These are phyloP conservation scores for Coelinius sp. DNA, from an alignment of 2,888 invertebrate species.

Conservation along the genomic window DNA sequence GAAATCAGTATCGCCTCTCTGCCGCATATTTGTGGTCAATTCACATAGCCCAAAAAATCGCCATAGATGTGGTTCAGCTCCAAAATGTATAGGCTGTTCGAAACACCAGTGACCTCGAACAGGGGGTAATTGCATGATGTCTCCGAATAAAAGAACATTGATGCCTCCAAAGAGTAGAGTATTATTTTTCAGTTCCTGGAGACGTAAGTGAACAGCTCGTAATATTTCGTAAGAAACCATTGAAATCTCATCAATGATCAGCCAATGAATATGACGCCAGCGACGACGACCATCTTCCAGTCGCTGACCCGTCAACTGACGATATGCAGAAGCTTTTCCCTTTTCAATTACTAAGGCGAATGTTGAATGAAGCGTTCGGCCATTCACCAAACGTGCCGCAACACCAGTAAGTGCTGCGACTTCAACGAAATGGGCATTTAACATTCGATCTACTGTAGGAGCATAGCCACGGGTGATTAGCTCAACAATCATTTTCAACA, in stretches of 20 bases:
- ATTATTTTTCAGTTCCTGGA: slow-evolving; percentile 46
- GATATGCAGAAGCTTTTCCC: slow-evolving; percentile 39
- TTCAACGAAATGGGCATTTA: slow-evolving; percentile 42
- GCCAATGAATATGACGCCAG: slow-evolving; percentile 48
- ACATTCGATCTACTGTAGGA: slow-evolving; percentile 26
- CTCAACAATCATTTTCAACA: slow-evolving; percentile 54
- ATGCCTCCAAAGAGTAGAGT: slow-evolving; percentile 46
- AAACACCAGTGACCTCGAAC: slow-evolving; percentile 55
- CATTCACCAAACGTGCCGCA: slow-evolving; percentile 50
- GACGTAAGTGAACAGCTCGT: slow-evolving; percentile 39
- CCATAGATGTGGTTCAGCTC: slow-evolving; percentile 51
- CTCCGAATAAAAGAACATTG: slow-evolving; percentile 49
- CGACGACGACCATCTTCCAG: slow-evolving; percentile 42
- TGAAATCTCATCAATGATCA: slow-evolving; percentile 56
- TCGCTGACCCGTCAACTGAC: slow-evolving; percentile 42
- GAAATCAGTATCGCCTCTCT: slow-evolving; percentile 51
- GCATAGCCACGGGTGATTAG: slow-evolving; percentile 50
- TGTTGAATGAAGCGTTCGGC: slow-evolving; percentile 40
- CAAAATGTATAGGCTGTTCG: slow-evolving; percentile 43
- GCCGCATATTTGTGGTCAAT: slow-evolving; percentile 60
- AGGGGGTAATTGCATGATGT: slow-evolving; percentile 54
- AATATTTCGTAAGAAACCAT: slow-evolving; percentile 50
- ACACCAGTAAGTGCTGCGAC: slow-evolving; percentile 57
- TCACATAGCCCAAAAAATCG: slow-evolving; percentile 53
- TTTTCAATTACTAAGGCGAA: slow-evolving; percentile 45